A percentile compares a stretch with the other conserved stretches of the same genome.
phyloP scores from a whole-genome alignment of 92 coral and sea anemone genomes.

The Zoanthus solanderi region DNA sequence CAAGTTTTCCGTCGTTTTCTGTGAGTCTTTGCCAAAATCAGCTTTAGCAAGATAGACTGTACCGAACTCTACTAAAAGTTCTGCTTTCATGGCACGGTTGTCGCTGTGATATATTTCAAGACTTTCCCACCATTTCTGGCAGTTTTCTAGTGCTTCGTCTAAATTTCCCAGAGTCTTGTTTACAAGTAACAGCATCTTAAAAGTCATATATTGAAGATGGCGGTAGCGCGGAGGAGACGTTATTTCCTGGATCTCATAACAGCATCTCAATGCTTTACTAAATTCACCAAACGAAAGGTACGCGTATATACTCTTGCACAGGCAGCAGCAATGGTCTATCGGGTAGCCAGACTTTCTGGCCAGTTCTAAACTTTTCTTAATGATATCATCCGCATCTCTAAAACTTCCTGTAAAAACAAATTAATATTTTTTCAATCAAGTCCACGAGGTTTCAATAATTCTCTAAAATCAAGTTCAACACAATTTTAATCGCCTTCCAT shows the following conservation, averaged over 20 bases:
- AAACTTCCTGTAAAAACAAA: slow-evolving; percentile 19
- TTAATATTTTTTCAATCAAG: neutral
- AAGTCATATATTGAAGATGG: slow-evolving; percentile 15
- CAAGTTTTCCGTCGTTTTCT: neutral
- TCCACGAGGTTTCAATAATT: neutral
- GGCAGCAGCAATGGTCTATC: neutral
- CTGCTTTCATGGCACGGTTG: neutral
- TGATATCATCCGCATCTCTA: slow-evolving; percentile 3
- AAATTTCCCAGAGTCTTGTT: slow-evolving; percentile 14
- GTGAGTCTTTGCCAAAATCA: neutral
- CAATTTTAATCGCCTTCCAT: neutral
- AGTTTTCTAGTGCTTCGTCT: slow-evolving; percentile 9
- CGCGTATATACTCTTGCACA: neutral
- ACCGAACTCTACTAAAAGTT: neutral
- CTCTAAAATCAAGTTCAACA: neutral
- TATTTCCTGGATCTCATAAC: slow-evolving; percentile 21
- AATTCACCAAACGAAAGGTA: slow-evolving; percentile 23
- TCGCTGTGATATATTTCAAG: neutral
- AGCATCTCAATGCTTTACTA: slow-evolving; percentile 15
- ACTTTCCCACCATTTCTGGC: neutral
- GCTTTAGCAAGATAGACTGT: neutral
- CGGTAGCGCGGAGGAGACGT: slow-evolving; percentile 14
- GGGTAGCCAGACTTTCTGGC: neutral
- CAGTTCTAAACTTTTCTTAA: slow-evolving; percentile 26
- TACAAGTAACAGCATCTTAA: neutral